Evolutionary conservation across 1,140 invertebrate genomes (phyloP).

Genomic region (Atopsyche davidsoni): DNA sequence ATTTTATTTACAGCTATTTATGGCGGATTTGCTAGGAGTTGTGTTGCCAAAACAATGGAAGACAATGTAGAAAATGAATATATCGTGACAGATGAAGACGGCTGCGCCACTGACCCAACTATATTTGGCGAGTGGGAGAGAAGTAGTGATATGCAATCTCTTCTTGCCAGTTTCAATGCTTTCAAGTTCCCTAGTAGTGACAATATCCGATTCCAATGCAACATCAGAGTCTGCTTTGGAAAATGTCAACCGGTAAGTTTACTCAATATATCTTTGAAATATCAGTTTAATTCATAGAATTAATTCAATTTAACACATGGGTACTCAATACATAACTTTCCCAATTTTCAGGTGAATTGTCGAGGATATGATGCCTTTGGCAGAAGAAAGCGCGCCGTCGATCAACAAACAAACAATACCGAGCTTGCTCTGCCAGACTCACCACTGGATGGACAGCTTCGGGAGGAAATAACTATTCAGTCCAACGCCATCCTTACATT

Average conservation of each 20-base stretch:
- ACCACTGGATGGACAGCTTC: slow-evolving; percentile 69
- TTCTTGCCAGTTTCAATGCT: slow-evolving; percentile 85
- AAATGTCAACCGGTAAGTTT: slow-evolving; percentile 88
- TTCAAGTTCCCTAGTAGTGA: slow-evolving; percentile 95
- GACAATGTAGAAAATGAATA: slow-evolving; percentile 86
- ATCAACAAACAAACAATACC: slow-evolving; percentile 47
- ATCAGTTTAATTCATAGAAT: neutral
- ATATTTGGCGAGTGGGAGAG: slow-evolving; percentile 93
- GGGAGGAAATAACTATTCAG: slow-evolving; percentile 88
- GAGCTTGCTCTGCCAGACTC: slow-evolving; percentile 54
- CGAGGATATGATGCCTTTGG: slow-evolving; percentile 85
- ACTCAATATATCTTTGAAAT: neutral
- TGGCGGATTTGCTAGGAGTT: slow-evolving; percentile 87
- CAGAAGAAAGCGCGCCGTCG: slow-evolving; percentile 63
- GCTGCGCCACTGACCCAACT: slow-evolving; percentile 85
- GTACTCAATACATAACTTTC: slow-evolving; percentile 17
- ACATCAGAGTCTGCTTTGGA: slow-evolving; percentile 91
- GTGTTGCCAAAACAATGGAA: slow-evolving; percentile 88
- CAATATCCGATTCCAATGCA: slow-evolving; percentile 93
- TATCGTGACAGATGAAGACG: slow-evolving; percentile 87
- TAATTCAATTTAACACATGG: neutral
- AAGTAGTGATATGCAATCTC: slow-evolving; percentile 71
- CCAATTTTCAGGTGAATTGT: slow-evolving; percentile 71
- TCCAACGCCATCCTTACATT: slow-evolving; percentile 88
- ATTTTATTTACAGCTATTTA: slow-evolving; percentile 69